Base-by-base conservation (phyloP, 2,113 vertebrate species). In the Oncorhynchus tshawytscha region DNA sequence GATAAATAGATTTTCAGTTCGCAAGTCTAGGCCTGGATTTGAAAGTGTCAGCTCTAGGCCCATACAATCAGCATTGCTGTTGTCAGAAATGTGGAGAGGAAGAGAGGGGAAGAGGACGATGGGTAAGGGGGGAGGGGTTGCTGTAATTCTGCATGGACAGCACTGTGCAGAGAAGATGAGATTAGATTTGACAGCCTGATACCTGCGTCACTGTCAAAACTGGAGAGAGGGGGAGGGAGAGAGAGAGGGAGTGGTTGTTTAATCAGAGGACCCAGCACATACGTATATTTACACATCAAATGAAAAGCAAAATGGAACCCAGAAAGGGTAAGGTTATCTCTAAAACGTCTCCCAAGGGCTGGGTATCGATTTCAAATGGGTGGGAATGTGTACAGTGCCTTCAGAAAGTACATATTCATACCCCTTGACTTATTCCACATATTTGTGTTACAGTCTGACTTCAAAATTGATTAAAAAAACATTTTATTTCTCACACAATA, bases 171-270 rank as follows among this genome's bases (percentile, higher is more conserved):
- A 88, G 86, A 92, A 86, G 87, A 89, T 85, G 85, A 90, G 91
- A 92, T 92, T 92, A 91, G 90, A 90, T 91, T 91, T 92, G 91
- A 92, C 91, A 92, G 88, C 68, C 87, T 87, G 88, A 89, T 91
- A 92, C 89, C 87, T 91, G 91, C 80, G 84, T 90, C 90, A 90
- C 91, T 86, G 90, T 88, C 86, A 92, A 91, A 90, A 91, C 87
- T 87, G 84, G 78, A 72, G 70, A 51, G 45, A n/a, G 24, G 11
- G 39, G 39, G 16, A 12, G 8, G 2, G n/a, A 25, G 39, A 27
- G 59, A 48, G 72, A 45, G 71, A 27, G 71, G 82, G 82, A 83
- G 73, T 80, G 73, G 79, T 77, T 62, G 45, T 69, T 81, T 81
- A 87, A 73, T 87, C 73, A 74, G 49, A 54, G 31, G 64, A 67